Conservation (phyloP, 2,888 invertebrate species). For the Acrocyrtus sp. region DNA sequence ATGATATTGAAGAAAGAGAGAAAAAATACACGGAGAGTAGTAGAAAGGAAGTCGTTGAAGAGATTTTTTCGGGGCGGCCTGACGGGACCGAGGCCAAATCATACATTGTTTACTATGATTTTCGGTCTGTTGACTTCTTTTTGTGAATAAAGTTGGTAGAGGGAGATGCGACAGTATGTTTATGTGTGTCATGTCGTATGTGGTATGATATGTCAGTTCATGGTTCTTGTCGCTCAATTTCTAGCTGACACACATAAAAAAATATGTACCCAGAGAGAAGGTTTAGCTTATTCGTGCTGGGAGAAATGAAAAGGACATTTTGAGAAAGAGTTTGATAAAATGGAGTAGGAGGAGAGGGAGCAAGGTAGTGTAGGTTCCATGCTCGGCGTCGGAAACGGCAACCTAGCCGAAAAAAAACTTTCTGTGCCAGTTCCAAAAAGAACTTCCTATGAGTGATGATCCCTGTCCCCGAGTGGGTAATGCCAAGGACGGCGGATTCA, state of each 20-base stretch:
- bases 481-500: constrained; percentile 27
- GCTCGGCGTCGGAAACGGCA: no score
- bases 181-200: constrained; percentile 11
- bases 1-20: not conserved
- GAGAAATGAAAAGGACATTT: no score
- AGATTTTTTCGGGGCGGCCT: no score
- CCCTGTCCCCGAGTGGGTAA: constrained; percentile 15
- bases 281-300: no score
- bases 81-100: not conserved
- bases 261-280: no score
- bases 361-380: no score
- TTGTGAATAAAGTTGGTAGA: not conserved
- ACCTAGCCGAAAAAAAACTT: not conserved
- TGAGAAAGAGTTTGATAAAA: no score
- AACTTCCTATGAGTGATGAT: constrained; percentile 41
- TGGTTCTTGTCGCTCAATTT: not conserved
- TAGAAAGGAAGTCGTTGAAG: no score
- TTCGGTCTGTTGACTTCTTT: constrained; percentile 2
- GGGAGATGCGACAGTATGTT: constrained; percentile 6
- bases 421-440: constrained; percentile 8
- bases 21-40: not conserved
- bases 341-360: no score
- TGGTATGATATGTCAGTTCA: not conserved
- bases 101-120: constrained; percentile 2
- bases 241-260: not conserved